Evolutionary conservation across 2,113 vertebrate genomes (phyloP), one percentile per base, ranked within the genome.

Genomic region (Seriola rivoliana): DNA sequence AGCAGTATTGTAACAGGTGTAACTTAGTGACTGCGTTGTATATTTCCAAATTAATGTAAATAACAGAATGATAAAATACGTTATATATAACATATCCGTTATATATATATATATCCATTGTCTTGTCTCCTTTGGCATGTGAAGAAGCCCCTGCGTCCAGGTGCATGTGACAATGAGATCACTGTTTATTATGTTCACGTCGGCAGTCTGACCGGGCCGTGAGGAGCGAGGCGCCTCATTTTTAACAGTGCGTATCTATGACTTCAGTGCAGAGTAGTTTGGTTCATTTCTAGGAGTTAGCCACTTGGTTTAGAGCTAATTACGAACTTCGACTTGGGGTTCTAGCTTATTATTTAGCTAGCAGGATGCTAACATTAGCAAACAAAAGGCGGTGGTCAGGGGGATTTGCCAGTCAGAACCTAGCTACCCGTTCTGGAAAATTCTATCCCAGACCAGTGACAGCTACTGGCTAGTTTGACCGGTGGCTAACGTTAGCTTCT

Each of bases 301-400:
- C 38, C 69, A n/a, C 34, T 71, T 0, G 12, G 23, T 10, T 21
- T 1, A n/a, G 16, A 17, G 85, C 55, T 83, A 78, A 74, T 57
- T 78, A 16, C 25, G 3, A 50, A 79, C 48, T 80, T 59, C 1
- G 29, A 19, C 17, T 17, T 16, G 3, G 44, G 50, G 25, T n/a
- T 52, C 36, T 71, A 64, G 62, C 52, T 64, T 40, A 25, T 59
- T 73, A 42, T 59, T 8, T n/a, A 59, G 78, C 74, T 81, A 84
- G 69, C 74, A 57, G 16, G 48, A 54, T 21, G 90, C 85, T 88
- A 92, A 80, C 64, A 80, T 90, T 91, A 91, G 88, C 88, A 89
- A 93, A 91, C 89, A 89, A 85, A 55, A 88, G 91, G 84, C 89
- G 87, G 78, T 75, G 88, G 80, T 90, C 82, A n/a, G 71, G 64